These are phyloP conservation scores for Sphinx pinastri DNA, from an alignment of 2,888 invertebrate species.

Conservation along the genomic window DNA sequence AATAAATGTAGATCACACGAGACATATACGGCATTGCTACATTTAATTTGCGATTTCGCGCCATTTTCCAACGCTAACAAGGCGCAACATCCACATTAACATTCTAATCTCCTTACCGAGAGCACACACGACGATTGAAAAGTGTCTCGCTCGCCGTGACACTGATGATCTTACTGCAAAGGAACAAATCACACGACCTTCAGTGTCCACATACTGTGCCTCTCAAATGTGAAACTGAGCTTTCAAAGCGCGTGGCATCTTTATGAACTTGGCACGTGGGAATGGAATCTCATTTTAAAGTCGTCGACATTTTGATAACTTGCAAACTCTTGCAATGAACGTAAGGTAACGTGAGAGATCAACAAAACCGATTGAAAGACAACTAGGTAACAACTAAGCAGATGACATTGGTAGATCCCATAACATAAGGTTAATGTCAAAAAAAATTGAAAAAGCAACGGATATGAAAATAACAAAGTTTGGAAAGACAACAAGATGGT, in stretches of 20 bases:
- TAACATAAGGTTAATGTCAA: too few species aligned
- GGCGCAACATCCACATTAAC: conserved; percentile 30
- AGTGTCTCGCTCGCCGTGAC: conserved; percentile 74
- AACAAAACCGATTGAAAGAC: too few species aligned
- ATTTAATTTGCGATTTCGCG: conserved; percentile 21
- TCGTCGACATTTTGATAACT: neutral
- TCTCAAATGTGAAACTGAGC: conserved; percentile 17
- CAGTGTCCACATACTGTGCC: conserved; percentile 22
- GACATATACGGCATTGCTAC: neutral
- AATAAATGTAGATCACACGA: conserved; percentile 22
- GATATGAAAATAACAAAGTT: neutral
- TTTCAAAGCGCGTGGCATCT: conserved; percentile 1
- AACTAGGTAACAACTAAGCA: too few species aligned
- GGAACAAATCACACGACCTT: conserved; percentile 63
- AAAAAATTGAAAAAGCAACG: too few species aligned
- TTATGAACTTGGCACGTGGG: conserved; percentile 10
- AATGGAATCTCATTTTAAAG: conserved; percentile 7
- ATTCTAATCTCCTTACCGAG: conserved; percentile 34
- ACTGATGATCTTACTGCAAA: conserved; percentile 74
- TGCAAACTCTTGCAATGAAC: neutral
- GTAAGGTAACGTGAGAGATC: too few species aligned
- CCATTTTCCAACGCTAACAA: conserved; percentile 31
- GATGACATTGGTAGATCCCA: too few species aligned
- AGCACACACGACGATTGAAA: conserved; percentile 45
- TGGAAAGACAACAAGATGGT: neutral